Base-by-base conservation (phyloP, 2,888 invertebrate species). In the Laspeyria flexula region DNA sequence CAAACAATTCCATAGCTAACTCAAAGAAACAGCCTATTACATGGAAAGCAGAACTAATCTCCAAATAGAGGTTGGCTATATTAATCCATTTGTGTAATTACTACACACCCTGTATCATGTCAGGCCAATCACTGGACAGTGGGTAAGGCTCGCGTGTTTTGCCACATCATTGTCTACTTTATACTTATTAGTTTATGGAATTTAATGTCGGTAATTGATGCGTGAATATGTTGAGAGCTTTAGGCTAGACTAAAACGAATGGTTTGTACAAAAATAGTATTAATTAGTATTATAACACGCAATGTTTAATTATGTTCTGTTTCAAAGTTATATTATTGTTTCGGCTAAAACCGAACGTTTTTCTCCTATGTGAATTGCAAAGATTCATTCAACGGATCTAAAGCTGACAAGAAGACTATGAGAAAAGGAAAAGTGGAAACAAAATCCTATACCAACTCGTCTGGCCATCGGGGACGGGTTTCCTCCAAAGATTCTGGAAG, bases 1-100 rank as follows among this genome's bases (percentile, higher is more conserved):
- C 7, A 6, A 25, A 25, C n/a, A n/a, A n/a, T n/a, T n/a, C n/a
- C n/a, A n/a, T 25, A 25, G 3, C 13, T 16, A 27, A 16, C 15
- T 29, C 29, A 18, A 31, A 18, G 40, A 21, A 23, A 31, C 10
- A 21, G 18, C 6, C 21, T 11, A 11, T 43, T 40, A 48, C 44
- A 46, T 43, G 37, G 47, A 25, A 45, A 15, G 12, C 34, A 41
- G 33, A 56, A 55, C 46, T 65, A 68, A 64, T 73, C 60, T 68
- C 64, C 62, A 64, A 68, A 69, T 66, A 74, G 62, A 69, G 65
- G 59, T 45, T 43, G 64, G 72, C 73, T 45, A 62, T 66, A 70
- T 65, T 78, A 76, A 77, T 81, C 81, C 84, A 84, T 83, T 84
- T 82, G 79, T 77, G 65, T 82, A 81, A 84, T 84, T 82, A 81